Evolutionary conservation across 2,113 vertebrate genomes (phyloP), one percentile per base, ranked within the genome.

Genomic region (Delphinus delphis): DNA sequence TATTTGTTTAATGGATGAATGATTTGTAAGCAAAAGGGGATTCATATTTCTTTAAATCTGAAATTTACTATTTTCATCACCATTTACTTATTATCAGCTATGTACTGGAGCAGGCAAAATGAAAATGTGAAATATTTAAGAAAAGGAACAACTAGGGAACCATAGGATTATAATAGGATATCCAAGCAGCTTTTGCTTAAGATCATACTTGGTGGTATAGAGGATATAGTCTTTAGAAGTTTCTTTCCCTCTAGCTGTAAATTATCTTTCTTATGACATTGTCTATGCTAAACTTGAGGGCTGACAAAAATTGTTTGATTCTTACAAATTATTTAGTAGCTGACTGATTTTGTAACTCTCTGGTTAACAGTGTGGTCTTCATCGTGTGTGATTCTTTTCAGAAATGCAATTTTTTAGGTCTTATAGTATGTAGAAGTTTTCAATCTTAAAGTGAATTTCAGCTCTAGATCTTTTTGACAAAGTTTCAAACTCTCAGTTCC

Each of bases 121-220:
- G 50, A 87, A 95, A 83, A 84, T 71, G 58, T 15, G 53, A 90
- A 95, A 70, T 87, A 82, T 25, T 96, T 50, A 80, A 79, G 89
- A 79, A 80, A 76, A 55, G 36, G 36, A 94, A 71, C n/a, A 50
- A 9, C 47, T 53, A 71, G 55, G 53, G 21, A 50, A 88, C 38
- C 63, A 28, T 18, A 73, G 55, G 60, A 44, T 68, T 74, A 26
- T 68, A 50, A 13, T 86, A 63, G 25, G 21, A 58, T 90, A 80
- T 41, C 18, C 7, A 74, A 38, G 68, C n/a, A 67, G 36, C 26
- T 79, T 88, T 70, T 58, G 41, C 44, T 47, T 80, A 41, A 88
- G 36, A 47, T 76, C 28, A 12, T 67, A 47, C 33, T 68, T 83
- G 4, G 47, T 76, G 14, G 28, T 20, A 90, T 70, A 88, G 33